These are phyloP conservation scores for Drosophila parvula DNA, from an alignment of 1,140 invertebrate species.

Conservation along the genomic window DNA sequence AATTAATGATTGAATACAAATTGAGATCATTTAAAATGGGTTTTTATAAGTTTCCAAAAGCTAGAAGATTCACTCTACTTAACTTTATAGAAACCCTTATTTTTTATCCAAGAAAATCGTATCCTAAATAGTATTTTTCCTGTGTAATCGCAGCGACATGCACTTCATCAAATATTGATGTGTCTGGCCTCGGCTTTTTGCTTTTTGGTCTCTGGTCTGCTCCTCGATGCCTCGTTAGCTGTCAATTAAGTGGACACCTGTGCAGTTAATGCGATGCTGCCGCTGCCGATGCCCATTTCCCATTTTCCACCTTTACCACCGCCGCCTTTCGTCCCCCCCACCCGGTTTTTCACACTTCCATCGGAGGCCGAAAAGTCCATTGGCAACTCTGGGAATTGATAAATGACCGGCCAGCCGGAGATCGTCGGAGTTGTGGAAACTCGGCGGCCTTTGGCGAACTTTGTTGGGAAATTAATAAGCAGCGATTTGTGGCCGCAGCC, in stretches of 20 bases:
- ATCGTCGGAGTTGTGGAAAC: slow-evolving; percentile 51
- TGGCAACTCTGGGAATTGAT: slow-evolving; percentile 63
- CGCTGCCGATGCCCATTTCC: slow-evolving; percentile 23
- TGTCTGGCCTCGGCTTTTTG: slow-evolving; percentile 32
- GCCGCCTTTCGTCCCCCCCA: slow-evolving; percentile 9
- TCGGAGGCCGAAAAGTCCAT: slow-evolving; percentile 30
- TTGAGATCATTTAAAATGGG: background rate
- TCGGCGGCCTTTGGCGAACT: slow-evolving; percentile 67
- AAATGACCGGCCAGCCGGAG: slow-evolving; percentile 71
- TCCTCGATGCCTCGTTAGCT: slow-evolving; percentile 66
- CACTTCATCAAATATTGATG: slow-evolving; percentile 74
- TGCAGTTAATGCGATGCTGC: slow-evolving; percentile 72
- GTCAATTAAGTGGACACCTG: slow-evolving; percentile 80
- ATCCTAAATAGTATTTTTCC: background rate
- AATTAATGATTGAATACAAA: background rate
- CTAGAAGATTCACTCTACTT: too few relatives aligned
- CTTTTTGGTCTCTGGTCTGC: slow-evolving; percentile 32
- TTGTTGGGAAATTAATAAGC: slow-evolving; percentile 75
- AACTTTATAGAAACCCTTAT: too few relatives aligned
- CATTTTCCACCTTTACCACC: slow-evolving; percentile 34
- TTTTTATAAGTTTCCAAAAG: background rate
- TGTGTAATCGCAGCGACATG: slow-evolving; percentile 35
- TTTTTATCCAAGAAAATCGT: background rate
- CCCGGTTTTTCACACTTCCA: slow-evolving; percentile 44
- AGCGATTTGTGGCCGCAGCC: slow-evolving; percentile 64